A percentile compares a stretch with the other conserved stretches of the same genome.
Evolutionary conservation across 2,113 vertebrate species (phyloP).

Genomic region (Kryptolebias marmoratus): DNA sequence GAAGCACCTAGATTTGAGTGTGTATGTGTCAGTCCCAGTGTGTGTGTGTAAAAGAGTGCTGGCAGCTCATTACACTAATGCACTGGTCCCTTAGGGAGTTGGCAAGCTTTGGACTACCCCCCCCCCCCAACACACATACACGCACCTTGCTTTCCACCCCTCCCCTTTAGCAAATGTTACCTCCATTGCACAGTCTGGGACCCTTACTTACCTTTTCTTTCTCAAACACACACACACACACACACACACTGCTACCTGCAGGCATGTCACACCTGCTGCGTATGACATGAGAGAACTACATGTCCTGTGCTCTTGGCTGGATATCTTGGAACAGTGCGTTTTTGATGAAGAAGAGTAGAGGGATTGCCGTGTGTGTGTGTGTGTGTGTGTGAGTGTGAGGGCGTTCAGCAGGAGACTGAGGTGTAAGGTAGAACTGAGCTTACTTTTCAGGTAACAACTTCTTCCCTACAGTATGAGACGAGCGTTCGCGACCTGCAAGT

Average conservation of each 20-base stretch:
- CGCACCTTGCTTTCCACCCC: conserved; percentile 29
- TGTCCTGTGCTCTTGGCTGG: conserved; percentile 44
- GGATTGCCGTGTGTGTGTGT: neutral
- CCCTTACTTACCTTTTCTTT: conserved; percentile 16
- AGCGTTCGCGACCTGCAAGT: neutral
- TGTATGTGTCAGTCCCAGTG: conserved; percentile 11
- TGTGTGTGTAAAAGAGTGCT: conserved; percentile 27
- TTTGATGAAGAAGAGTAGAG: conserved; percentile 10
- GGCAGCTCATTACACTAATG: conserved; percentile 81
- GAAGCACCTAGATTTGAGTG: conserved; percentile 24
- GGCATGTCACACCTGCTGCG: conserved; percentile 33
- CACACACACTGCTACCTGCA: conserved; percentile 26
- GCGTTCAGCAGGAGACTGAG: conserved; percentile 36
- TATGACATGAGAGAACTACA: conserved; percentile 46
- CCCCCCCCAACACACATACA: conserved; percentile 18
- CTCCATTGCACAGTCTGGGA: conserved; percentile 31
- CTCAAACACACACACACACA: conserved; percentile 25
- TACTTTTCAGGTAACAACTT: conserved; percentile 12
- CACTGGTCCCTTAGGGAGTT: conserved; percentile 71
- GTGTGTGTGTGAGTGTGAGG: conserved; percentile 3
- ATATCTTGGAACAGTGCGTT: conserved; percentile 32
- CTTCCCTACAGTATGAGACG: neutral
- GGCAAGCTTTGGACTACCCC: conserved; percentile 52
- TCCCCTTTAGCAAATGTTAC: conserved; percentile 55
- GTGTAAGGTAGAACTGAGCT: conserved; percentile 11